A percentile compares a stretch with the other conserved stretches of the same genome.
Conservation (phyloP, 2,888 invertebrate genomes). For the Acronicta psi region DNA sequence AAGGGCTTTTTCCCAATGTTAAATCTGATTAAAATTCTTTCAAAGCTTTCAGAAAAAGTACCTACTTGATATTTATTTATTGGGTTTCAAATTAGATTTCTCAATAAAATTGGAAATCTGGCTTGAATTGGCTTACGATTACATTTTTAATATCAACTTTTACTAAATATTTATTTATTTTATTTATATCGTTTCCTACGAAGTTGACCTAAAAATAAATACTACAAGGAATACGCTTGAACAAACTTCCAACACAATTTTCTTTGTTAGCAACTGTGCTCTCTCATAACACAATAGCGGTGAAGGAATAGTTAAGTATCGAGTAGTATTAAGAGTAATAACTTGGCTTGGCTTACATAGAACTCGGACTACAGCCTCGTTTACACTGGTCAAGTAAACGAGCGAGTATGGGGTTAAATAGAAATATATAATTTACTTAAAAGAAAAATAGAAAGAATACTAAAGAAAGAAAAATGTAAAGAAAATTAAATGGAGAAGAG, state of each 20-base stretch:
- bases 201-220: slow-evolving; percentile 11
- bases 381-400: slow-evolving; percentile 24
- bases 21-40: neutral
- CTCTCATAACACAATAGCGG: slow-evolving; percentile 51
- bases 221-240: slow-evolving; percentile 28
- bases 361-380: slow-evolving; percentile 46
- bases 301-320: slow-evolving; percentile 56
- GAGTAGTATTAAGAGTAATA: slow-evolving; percentile 57
- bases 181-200: slow-evolving; percentile 6
- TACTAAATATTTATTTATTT: slow-evolving; percentile 5
- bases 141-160: neutral
- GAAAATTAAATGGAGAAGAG: no score
- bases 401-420: no score
- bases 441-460: no score
- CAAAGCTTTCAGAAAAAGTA: neutral
- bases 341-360: slow-evolving; percentile 48
- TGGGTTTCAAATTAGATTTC: neutral
- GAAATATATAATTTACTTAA: no score
- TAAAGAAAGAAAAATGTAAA: no score
- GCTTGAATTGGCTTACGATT: no score
- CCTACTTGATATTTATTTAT: neutral
- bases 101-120: no score
- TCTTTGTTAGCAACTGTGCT: slow-evolving; percentile 41
- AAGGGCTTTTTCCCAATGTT: slow-evolving; percentile 2
- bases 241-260: slow-evolving; percentile 42